Conservation (phyloP, 2,888 invertebrate genomes). For the Julus scanicus region DNA sequence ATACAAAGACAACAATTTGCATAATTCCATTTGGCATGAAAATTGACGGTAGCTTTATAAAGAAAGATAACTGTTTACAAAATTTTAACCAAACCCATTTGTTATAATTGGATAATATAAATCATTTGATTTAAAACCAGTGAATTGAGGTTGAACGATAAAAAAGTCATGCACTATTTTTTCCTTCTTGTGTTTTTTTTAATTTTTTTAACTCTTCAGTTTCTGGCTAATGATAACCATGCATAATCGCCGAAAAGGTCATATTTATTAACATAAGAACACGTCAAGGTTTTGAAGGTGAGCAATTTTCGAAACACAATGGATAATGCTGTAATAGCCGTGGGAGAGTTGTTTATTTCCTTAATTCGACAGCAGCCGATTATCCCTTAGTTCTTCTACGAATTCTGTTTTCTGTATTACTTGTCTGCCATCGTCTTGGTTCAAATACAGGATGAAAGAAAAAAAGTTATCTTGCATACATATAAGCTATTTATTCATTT, state of each 20-base stretch:
- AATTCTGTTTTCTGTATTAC: neutral
- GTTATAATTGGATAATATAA: neutral
- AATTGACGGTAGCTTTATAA: conserved; percentile 2
- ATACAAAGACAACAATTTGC: neutral
- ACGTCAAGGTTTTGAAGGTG: conserved; percentile 29
- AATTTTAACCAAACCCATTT: neutral
- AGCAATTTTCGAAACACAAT: conserved; percentile 44
- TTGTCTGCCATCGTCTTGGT: neutral
- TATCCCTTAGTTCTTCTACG: neutral
- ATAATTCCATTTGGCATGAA: neutral
- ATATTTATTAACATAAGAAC: conserved; percentile 43
- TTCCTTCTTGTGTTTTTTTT: neutral
- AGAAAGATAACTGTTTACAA: neutral
- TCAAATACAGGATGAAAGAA: too few species aligned
- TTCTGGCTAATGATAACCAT: neutral
- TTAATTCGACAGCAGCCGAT: conserved; percentile 31
- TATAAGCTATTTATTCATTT: too few species aligned
- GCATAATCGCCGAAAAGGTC: conserved; percentile 21
- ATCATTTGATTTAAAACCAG: neutral
- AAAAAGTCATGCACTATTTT: neutral
- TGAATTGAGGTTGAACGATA: conserved; percentile 30
- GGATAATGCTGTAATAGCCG: conserved; percentile 45
- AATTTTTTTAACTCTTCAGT: neutral
- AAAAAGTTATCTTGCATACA: too few species aligned
- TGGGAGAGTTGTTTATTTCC: conserved; percentile 45